Percentiles rank a stretch among this genome's conserved stretches.
Evolutionary conservation across 2,888 invertebrate genomes (phyloP).

Genomic region (Tuta absoluta): DNA sequence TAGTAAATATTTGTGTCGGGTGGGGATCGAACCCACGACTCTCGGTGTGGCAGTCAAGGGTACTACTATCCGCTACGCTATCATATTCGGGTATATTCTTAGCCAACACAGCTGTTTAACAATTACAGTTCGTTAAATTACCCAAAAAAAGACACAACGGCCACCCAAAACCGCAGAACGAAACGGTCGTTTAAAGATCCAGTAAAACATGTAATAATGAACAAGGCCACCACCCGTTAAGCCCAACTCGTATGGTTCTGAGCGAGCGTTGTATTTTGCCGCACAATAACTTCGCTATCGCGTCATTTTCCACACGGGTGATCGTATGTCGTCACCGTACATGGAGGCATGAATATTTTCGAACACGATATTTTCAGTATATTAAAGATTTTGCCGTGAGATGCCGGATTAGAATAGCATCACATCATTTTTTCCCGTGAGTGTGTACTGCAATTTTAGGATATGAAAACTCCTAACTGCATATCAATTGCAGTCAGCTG

Average conservation of each 20-base stretch:
- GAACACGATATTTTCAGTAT: too few species aligned
- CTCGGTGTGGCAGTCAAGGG: too few species aligned
- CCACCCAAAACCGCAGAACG: not conserved
- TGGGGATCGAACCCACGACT: too few species aligned
- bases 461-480: too few species aligned
- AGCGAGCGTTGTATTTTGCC: slow-evolving; percentile 22
- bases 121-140: not conserved
- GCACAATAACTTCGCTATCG: slow-evolving; percentile 25
- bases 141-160: not conserved
- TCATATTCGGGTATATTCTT: too few species aligned
- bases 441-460: not conserved
- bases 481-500: too few species aligned
- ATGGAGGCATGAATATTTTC: not conserved
- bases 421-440: too few species aligned
- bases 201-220: not conserved
- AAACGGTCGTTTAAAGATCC: not conserved
- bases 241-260: not conserved
- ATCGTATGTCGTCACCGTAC: slow-evolving; percentile 22
- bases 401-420: too few species aligned
- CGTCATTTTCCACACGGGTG: slow-evolving; percentile 24
- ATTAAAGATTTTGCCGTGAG: too few species aligned
- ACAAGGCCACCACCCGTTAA: not conserved
- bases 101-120: too few species aligned
- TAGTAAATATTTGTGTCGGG: too few species aligned
- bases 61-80: too few species aligned